Evolutionary conservation across 2,888 invertebrate species (phyloP).

Genomic region (Melinopterus prodromus): DNA sequence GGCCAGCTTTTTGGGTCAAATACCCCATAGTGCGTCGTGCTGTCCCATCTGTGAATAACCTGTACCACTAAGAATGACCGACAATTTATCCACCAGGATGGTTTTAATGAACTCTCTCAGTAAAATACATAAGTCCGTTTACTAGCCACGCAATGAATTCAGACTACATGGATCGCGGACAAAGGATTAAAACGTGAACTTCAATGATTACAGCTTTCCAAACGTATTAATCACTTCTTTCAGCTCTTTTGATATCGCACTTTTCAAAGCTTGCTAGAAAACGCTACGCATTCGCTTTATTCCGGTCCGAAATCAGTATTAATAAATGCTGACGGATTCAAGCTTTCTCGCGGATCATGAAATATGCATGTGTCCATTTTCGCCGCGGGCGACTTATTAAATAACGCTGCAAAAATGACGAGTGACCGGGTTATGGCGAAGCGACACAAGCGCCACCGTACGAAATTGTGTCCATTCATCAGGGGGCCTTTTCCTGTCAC

Average conservation of each 20-base stretch:
- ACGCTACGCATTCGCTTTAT: neutral
- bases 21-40: no score
- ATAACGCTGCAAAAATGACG: constrained; percentile 20
- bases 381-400: constrained; percentile 21
- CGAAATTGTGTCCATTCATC: constrained; percentile 57
- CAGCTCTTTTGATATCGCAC: neutral
- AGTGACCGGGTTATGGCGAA: neutral
- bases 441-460: constrained; percentile 48
- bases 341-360: neutral
- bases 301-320: neutral
- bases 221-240: neutral
- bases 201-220: neutral
- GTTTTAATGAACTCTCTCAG: no score
- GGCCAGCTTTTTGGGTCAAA: no score
- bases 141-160: no score
- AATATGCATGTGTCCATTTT: neutral
- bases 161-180: no score
- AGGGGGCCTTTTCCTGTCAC: constrained; percentile 53
- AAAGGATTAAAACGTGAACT: neutral
- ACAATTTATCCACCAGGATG: no score
- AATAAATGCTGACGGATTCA: neutral
- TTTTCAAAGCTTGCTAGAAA: neutral
- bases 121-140: no score
- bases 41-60: no score
- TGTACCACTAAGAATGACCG: no score